These are phyloP conservation scores for Chloroceryle inda DNA, from an alignment of 2,797 vertebrate species.

Conservation along the genomic window DNA sequence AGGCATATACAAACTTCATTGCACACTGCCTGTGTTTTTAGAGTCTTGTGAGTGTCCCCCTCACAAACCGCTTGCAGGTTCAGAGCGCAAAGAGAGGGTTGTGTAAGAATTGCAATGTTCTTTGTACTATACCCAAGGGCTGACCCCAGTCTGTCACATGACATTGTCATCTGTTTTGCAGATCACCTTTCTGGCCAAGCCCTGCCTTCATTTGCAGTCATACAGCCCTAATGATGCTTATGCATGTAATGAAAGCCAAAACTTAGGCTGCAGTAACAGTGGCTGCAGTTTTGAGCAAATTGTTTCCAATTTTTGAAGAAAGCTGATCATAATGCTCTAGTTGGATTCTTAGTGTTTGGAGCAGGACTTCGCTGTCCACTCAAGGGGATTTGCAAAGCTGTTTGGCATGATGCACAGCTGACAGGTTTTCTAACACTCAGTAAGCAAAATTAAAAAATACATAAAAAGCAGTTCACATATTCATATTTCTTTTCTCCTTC, in stretches of 20 bases:
- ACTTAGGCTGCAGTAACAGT: not conserved
- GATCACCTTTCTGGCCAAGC: not conserved
- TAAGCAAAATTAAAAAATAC: not conserved
- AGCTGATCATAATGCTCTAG: not conserved
- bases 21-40: accelerated
- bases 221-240: not conserved
- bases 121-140: not conserved
- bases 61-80: not conserved
- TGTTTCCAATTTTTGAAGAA: not conserved
- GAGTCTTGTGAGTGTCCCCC: not conserved
- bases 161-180: not conserved
- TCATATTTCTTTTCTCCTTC: not conserved
- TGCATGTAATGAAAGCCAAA: not conserved
- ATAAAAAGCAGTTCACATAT: not conserved
- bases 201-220: not conserved
- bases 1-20: not conserved
- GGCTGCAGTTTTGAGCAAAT: not conserved
- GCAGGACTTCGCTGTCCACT: not conserved
- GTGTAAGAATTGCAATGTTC: not conserved
- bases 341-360: not conserved
- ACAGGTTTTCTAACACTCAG: not conserved
- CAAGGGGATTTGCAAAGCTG: not conserved
- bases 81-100: not conserved
- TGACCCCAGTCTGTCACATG: not conserved
- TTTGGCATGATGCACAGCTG: not conserved